Evolutionary conservation across 1,140 invertebrate genomes (phyloP).

Genomic region (Tetramorium parvispinum): DNA sequence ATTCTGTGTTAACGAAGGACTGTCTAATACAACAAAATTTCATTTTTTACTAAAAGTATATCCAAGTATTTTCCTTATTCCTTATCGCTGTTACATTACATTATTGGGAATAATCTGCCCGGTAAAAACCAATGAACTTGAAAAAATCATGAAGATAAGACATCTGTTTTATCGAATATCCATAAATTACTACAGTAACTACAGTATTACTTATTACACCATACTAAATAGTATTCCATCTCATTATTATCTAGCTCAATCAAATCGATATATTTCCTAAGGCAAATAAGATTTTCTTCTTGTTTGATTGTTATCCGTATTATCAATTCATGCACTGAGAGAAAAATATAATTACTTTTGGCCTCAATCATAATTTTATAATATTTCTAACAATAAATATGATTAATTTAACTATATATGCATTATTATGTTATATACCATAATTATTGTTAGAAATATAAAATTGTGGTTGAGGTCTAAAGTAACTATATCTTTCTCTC

Average conservation of each 20-base stretch:
- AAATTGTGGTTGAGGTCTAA: too few species aligned
- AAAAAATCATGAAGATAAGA: constrained; percentile 28
- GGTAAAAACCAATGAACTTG: neutral
- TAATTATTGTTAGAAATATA: too few species aligned
- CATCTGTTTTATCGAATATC: constrained; percentile 16
- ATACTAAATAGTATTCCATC: neutral
- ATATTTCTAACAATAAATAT: too few species aligned
- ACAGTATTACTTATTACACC: constrained; percentile 16
- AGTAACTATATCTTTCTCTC: too few species aligned
- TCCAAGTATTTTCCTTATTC: neutral
- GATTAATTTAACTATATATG: too few species aligned
- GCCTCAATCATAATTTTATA: too few species aligned
- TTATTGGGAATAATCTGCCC: constrained; percentile 19
- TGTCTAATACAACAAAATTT: constrained; percentile 10
- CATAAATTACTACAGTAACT: neutral
- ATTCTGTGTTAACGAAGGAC: neutral
- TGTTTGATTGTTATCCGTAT: neutral
- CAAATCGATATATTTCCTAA: constrained; percentile 16
- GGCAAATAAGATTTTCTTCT: constrained; percentile 16
- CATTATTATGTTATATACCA: too few species aligned
- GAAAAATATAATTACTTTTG: too few species aligned
- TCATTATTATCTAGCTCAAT: constrained; percentile 12
- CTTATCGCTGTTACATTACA: constrained; percentile 3
- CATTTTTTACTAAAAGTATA: constrained; percentile 15
- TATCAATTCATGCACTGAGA: neutral